phyloP scores from a whole-genome alignment of 2,888 invertebrate species.

The Ectropis crepuscularia region DNA sequence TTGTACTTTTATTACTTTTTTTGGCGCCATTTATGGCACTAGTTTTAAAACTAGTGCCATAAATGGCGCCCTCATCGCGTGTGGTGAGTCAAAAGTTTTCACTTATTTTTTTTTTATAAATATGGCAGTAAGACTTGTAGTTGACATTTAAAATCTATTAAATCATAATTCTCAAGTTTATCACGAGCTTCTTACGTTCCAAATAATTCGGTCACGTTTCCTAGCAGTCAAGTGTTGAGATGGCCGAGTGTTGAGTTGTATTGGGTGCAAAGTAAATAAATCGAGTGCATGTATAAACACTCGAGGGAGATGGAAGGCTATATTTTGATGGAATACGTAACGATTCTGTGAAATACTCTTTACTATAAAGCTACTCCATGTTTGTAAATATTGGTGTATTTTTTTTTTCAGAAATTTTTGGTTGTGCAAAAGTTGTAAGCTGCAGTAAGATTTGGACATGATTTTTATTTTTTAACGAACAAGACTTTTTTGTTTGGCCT shows the following conservation, averaged over 20 bases:
- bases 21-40: too few species aligned
- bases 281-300: conserved; percentile 17
- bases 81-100: too few species aligned
- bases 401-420: too few species aligned
- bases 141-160: background rate
- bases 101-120: too few species aligned
- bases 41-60: too few species aligned
- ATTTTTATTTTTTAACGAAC: too few species aligned
- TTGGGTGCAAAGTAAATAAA: conserved; percentile 30
- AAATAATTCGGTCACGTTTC: conserved; percentile 20
- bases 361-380: background rate
- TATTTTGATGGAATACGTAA: conserved; percentile 19
- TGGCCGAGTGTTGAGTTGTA: conserved; percentile 15
- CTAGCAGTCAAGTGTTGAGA: conserved; percentile 20
- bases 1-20: too few species aligned
- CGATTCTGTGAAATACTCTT: conserved; percentile 9
- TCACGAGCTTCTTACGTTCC: background rate
- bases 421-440: too few species aligned
- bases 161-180: conserved; percentile 1
- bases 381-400: background rate
- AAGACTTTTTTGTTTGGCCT: too few species aligned
- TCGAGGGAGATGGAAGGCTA: conserved; percentile 25
- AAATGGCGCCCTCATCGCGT: too few species aligned
- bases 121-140: too few species aligned
- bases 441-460: too few species aligned